Conservation (phyloP, 2,888 invertebrate species). For the Callimorpha dominula region DNA sequence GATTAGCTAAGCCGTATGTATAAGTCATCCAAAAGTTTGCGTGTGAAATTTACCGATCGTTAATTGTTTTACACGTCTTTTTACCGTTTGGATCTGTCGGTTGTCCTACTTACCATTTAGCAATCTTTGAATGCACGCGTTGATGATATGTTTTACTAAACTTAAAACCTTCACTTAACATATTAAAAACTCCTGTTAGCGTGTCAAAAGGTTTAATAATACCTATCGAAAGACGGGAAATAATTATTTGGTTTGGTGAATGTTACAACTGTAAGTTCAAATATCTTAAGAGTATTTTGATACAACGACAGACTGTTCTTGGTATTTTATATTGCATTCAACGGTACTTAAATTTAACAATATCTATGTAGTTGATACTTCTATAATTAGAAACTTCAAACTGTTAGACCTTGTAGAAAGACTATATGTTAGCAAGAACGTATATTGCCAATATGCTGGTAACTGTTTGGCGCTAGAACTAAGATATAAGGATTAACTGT, state of each 20-base stretch:
- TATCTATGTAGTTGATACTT: neutral
- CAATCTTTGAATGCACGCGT: conserved; percentile 23
- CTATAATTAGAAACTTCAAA: neutral
- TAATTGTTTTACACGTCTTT: conserved; percentile 27
- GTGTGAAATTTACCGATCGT: neutral
- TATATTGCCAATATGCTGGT: neutral
- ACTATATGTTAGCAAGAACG: neutral
- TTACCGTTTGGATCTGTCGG: conserved; percentile 24
- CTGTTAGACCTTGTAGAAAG: neutral
- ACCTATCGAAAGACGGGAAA: neutral
- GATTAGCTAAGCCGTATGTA: neutral
- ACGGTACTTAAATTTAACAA: neutral
- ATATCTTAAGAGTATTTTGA: conserved; percentile 4
- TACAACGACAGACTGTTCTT: neutral
- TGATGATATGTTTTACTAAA: conserved; percentile 28
- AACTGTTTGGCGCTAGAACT: too few species aligned
- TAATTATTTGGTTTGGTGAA: neutral
- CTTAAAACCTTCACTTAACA: conserved; percentile 29
- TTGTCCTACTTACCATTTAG: conserved; percentile 32
- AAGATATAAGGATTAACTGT: too few species aligned
- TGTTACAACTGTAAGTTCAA: neutral
- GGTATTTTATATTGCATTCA: neutral
- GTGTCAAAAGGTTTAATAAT: conserved; percentile 21
- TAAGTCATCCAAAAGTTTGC: neutral
- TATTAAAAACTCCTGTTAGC: conserved; percentile 24